These are phyloP conservation scores for Brachyrhaphis roseni DNA, from an alignment of 2,797 vertebrate species.

Conservation along the genomic window DNA sequence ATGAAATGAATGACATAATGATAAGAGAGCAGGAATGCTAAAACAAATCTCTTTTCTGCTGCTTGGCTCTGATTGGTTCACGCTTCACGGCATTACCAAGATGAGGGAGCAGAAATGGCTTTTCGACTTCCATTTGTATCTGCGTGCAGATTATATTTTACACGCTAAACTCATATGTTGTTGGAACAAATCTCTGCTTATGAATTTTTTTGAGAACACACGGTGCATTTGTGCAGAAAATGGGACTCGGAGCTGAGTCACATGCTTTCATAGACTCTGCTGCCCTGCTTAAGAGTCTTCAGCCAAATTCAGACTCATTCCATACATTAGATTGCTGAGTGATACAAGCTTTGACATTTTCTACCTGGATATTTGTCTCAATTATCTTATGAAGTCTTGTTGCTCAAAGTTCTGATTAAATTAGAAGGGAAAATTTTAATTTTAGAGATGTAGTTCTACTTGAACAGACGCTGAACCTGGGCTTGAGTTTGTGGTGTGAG, in stretches of 20 bases:
- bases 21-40: background rate
- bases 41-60: constrained; percentile 1
- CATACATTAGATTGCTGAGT: background rate
- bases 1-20: constrained; percentile 2
- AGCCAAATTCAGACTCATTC: background rate
- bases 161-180: constrained; percentile 10
- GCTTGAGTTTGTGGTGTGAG: background rate
- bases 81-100: constrained; percentile 24
- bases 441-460: background rate
- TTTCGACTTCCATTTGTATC: constrained; percentile 24
- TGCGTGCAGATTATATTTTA: constrained; percentile 10
- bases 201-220: constrained; percentile 8
- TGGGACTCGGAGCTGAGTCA: background rate
- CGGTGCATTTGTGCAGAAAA: constrained; percentile 3
- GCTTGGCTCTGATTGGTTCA: constrained; percentile 21
- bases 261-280: constrained; percentile 6
- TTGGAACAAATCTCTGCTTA: constrained; percentile 19
- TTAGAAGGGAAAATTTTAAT: background rate
- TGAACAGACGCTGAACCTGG: background rate
- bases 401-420: background rate
- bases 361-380: background rate
- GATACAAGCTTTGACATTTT: background rate
- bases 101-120: constrained; percentile 12
- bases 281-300: background rate
- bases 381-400: background rate